Evolutionary conservation across 1,140 invertebrate species (phyloP).

Genomic region (Mizuhopecten yessoensis): DNA sequence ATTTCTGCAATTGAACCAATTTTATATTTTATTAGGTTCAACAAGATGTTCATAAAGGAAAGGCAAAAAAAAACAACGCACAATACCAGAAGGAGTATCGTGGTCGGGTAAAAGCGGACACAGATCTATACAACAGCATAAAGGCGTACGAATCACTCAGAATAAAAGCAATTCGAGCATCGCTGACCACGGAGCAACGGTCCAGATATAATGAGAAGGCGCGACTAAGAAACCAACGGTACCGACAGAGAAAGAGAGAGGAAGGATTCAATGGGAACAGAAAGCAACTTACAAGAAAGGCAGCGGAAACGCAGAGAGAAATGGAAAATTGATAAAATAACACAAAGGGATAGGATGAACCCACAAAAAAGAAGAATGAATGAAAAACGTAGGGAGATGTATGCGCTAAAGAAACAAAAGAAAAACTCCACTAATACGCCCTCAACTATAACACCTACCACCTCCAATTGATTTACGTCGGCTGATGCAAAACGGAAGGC

Average conservation of each 20-base stretch:
- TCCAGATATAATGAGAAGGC: neutral
- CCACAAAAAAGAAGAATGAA: slow-evolving; percentile 44
- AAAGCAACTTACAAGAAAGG: too few species aligned
- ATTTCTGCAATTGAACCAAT: too few species aligned
- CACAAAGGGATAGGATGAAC: slow-evolving; percentile 10
- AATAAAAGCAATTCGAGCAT: neutral
- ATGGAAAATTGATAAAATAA: slow-evolving; percentile 42
- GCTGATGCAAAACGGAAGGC: slow-evolving; percentile 23
- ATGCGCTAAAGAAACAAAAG: neutral
- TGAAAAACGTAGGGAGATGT: neutral
- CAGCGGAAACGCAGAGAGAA: slow-evolving; percentile 19
- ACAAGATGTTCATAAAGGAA: too few species aligned
- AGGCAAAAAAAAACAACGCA: slow-evolving; percentile 23
- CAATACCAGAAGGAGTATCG: neutral
- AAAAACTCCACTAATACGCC: neutral
- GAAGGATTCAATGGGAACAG: neutral
- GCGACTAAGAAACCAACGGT: neutral
- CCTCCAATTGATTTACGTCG: neutral
- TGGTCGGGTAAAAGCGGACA: neutral
- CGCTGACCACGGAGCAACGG: neutral
- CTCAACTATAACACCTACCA: too few species aligned
- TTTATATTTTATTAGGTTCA: too few species aligned
- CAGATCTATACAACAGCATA: neutral
- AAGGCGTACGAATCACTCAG: neutral
- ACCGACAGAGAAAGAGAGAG: slow-evolving; percentile 46